Base-by-base conservation (phyloP, 2,113 vertebrate species). In the Tyto alba region DNA sequence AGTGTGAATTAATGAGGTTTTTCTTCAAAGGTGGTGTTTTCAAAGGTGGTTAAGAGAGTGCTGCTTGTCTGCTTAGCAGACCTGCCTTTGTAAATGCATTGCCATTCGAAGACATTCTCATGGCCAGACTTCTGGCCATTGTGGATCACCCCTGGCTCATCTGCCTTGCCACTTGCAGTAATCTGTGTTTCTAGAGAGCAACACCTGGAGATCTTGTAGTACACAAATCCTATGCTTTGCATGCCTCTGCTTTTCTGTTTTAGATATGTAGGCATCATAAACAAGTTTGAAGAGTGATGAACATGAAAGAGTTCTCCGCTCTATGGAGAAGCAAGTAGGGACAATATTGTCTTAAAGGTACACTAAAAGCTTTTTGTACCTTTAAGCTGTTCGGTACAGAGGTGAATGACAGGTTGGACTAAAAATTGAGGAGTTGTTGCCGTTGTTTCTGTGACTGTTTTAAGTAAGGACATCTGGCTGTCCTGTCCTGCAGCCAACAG, bases 201-300 rank as follows among this genome's bases (percentile, higher is more conserved):
- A 36, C 36, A 75, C 19, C 56, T 81, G 73, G 72, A 94, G 36
- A 84, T 66, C 64, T 50, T 71, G 45, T 76, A 50, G 67, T 74
- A 15, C 5, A 17, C 55, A 77, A 83, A 82, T 71, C 38, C 72
- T 74, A 1, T 67, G 64, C 34, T 56, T 93, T 96, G 92, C 90
- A 80, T 92, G 63, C 83, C 47, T 83, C 56, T 77, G 55, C 63
- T 84, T 92, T 88, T 90, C 79, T 90, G 72, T 43, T 80, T 79
- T 93, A 73, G 75, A 85, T 89, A 88, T 80, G 82, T 91, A 95
- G 95, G 89, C 83, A 90, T 86, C 88, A 80, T 76, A 90, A 88
- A 67, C 55, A 40, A 77, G 41, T 84, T 77, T 55, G 29, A 74
- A 59, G 77, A 92, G 72, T 40, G 75, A 64, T 79, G 41, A 91